Base-by-base conservation (phyloP, 2,888 invertebrate species). In the Anoplius nigerrimus region DNA sequence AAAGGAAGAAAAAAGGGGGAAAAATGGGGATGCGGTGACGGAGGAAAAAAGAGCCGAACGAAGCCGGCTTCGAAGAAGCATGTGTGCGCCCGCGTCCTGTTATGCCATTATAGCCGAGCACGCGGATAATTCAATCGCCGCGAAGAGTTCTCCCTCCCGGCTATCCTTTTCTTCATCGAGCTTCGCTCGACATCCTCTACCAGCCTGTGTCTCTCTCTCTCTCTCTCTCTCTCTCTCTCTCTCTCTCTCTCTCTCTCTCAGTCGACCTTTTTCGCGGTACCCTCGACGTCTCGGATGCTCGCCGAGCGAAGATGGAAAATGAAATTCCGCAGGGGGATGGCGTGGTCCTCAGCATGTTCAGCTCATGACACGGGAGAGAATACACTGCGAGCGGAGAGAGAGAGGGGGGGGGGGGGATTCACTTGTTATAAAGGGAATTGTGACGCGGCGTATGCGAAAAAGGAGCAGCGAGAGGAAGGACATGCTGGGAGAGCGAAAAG, bases 91-190 rank as follows among this genome's bases (percentile, higher is more conserved):
- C 34, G 34, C 34, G 48, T 48, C 16, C 18, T 48, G 48, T 60
- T 55, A 16, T 42, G 42, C 53, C n/a, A 27, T 66, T 24, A 24
- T n/a, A 46, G 20, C 8, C 22, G 13, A 34, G 18, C 34, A 51
- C 27, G 27, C 43, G 60, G 52, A 52, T 52, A 60, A 60, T 60
- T 52, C 45, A 60, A 60, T 60, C 18, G 52, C 51, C 51, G 51
- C 11, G 42, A n/a, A 61, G 21, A 53, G 57, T 18, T n/a, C 18
- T 48, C 15, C 34, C 34, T 34, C 42, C 34, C 34, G 18, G 20
- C 27, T 16, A 13, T 20, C 13, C 18, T 24, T 16, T 53, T 53
- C 24, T 34, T 34, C 48, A 16, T 48, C 48, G 16, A 3, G 16
- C 13, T 48, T 48, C 16, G 18, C 48, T 16, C 48, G 48, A 48